These are phyloP conservation scores for Esox niger DNA, from an alignment of 2,113 vertebrate species.

Conservation along the genomic window DNA sequence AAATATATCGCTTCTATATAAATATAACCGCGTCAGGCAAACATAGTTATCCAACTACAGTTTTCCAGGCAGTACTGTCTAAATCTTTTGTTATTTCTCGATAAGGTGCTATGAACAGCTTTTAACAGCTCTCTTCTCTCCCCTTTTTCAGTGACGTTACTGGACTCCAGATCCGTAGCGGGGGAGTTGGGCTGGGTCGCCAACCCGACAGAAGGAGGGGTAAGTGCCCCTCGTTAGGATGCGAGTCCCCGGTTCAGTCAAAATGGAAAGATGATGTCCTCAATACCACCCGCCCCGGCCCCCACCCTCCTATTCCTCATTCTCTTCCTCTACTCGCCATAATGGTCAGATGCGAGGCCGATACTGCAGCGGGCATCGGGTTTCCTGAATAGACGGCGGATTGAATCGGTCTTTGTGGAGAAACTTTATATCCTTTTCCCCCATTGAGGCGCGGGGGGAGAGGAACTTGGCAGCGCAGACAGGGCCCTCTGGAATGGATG, in stretches of 20 bases:
- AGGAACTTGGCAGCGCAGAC: conserved; percentile 74
- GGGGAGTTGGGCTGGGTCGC: conserved; percentile 97
- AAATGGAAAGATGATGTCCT: conserved; percentile 55
- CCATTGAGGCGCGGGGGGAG: conserved; percentile 77
- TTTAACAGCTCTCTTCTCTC: conserved; percentile 55
- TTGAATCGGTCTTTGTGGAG: conserved; percentile 91
- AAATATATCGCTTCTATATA: too few relatives aligned
- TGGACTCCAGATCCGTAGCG: conserved; percentile 97
- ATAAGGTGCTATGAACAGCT: neutral
- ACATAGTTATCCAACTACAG: too few relatives aligned
- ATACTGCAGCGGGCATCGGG: conserved; percentile 84
- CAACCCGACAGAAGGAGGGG: conserved; percentile 96
- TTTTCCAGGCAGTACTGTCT: neutral
- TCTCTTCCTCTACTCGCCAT: conserved; percentile 49
- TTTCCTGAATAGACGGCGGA: conserved; percentile 81
- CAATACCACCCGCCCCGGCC: conserved; percentile 24
- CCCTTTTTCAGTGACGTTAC: conserved; percentile 86
- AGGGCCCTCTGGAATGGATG: conserved; percentile 61
- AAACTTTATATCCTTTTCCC: conserved; percentile 90
- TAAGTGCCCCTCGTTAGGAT: conserved; percentile 75
- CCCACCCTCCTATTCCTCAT: conserved; percentile 24
- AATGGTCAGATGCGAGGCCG: conserved; percentile 81
- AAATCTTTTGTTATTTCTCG: neutral
- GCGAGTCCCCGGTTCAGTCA: conserved; percentile 42
- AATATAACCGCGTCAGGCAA: too few relatives aligned